Conservation (phyloP, 2,797 vertebrate species). For the Cossypha polioptera region DNA sequence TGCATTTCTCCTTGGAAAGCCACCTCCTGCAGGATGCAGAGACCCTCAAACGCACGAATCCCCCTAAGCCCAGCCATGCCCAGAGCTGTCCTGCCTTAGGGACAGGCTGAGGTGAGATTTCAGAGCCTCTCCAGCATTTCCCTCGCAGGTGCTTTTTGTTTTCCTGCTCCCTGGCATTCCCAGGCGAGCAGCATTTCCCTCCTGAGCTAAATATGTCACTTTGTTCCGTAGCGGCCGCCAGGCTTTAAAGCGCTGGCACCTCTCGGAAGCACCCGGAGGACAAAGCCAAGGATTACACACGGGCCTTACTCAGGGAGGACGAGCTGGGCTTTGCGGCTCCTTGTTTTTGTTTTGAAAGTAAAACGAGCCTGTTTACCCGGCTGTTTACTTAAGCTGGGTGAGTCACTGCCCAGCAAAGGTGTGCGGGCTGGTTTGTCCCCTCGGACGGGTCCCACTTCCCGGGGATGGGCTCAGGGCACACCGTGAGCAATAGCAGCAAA, state of each 20-base stretch:
- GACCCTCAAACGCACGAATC: neutral
- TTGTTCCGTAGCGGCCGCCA: neutral
- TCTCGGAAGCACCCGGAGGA: neutral
- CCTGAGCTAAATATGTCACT: neutral
- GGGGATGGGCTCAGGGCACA: neutral
- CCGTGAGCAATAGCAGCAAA: neutral
- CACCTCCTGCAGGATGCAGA: neutral
- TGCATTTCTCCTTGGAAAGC: neutral
- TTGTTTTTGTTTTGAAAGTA: conserved; percentile 21
- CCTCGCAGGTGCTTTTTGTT: neutral
- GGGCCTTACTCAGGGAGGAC: neutral
- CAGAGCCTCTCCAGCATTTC: accelerated
- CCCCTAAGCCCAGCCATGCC: neutral
- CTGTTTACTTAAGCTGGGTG: neutral
- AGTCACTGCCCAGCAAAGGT: neutral
- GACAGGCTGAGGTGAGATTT: accelerated
- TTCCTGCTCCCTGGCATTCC: neutral
- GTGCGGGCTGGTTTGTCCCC: neutral
- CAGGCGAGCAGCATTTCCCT: neutral
- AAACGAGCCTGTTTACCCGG: neutral
- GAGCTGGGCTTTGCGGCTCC: neutral
- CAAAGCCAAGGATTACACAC: neutral
- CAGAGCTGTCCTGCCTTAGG: neutral
- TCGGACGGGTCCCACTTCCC: neutral
- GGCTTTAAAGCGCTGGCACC: neutral